A percentile compares a stretch with the other conserved stretches of the same genome.
These are phyloP conservation scores for Euphonia xanthogaster DNA, from an alignment of 2,797 vertebrate genomes.

Conservation along the genomic window DNA sequence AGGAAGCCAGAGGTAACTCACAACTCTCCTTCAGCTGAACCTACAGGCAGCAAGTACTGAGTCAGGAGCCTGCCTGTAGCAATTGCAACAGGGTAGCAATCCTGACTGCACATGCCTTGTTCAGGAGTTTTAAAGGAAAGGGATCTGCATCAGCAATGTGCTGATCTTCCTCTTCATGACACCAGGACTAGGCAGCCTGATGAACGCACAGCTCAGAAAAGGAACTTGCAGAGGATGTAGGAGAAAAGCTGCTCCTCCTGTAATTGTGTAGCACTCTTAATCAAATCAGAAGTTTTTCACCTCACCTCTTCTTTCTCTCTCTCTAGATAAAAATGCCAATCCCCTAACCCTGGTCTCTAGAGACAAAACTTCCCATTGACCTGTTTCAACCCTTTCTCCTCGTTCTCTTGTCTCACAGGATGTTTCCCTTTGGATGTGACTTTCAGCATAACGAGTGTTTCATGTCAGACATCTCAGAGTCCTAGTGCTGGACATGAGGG, in stretches of 20 bases:
- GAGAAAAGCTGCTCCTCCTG: neutral
- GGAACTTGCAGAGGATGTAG: neutral
- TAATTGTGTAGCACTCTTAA: neutral
- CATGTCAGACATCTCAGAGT: neutral
- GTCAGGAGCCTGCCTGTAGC: neutral
- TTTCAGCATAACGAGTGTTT: neutral
- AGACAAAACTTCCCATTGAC: neutral
- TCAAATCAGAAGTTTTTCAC: neutral
- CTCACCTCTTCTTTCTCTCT: neutral
- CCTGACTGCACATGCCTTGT: neutral
- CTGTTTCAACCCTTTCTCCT: neutral
- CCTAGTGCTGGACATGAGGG: neutral
- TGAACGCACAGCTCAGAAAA: neutral
- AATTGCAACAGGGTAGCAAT: neutral
- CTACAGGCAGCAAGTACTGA: neutral
- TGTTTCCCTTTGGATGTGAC: neutral
- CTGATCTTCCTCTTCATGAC: neutral
- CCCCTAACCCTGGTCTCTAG: neutral
- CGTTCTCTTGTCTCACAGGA: fast-evolving
- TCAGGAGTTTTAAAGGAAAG: neutral
- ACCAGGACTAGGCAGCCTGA: neutral
- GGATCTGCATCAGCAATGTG: neutral
- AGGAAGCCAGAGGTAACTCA: neutral
- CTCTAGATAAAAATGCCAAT: neutral
- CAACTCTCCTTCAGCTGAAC: neutral